phyloP scores from a whole-genome alignment of 2,888 invertebrate species.

The Mylabris sibirica region DNA sequence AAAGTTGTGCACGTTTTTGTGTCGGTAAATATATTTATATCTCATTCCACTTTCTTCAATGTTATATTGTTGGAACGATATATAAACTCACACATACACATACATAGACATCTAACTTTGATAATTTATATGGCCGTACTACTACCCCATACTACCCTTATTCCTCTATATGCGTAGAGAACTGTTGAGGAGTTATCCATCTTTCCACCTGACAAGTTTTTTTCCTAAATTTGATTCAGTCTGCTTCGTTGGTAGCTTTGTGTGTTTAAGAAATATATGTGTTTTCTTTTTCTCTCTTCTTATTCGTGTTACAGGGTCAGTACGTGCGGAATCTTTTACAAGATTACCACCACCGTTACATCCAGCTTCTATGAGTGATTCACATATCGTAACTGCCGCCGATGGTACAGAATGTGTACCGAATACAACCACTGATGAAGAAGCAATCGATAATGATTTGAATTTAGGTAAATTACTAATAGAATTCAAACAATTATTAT shows the following conservation, averaged over 20 bases:
- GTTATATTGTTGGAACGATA: background rate
- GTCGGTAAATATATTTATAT: background rate
- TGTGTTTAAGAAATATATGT: constrained; percentile 16
- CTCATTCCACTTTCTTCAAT: background rate
- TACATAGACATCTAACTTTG: background rate
- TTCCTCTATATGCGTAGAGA: constrained; percentile 9
- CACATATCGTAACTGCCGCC: constrained; percentile 47
- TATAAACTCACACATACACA: background rate
- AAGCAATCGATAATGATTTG: constrained; percentile 49
- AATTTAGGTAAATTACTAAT: constrained; percentile 39
- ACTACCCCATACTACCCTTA: background rate
- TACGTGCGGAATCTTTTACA: constrained; percentile 63
- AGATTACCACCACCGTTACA: constrained; percentile 60
- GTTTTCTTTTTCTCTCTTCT: constrained; percentile 22
- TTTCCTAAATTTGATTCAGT: constrained; percentile 31
- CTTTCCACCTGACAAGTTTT: constrained; percentile 32
- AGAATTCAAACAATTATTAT: constrained; percentile 2
- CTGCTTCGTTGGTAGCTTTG: constrained; percentile 1
- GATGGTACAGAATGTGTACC: constrained; percentile 57
- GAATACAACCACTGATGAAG: constrained; percentile 51
- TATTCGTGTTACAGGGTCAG: constrained; percentile 56
- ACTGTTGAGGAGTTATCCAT: constrained; percentile 30
- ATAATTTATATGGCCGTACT: constrained; percentile 14
- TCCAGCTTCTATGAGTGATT: constrained; percentile 57
- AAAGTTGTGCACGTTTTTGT: background rate